phyloP scores from a whole-genome alignment of 1,140 invertebrate species.

The Octopus sinensis region DNA sequence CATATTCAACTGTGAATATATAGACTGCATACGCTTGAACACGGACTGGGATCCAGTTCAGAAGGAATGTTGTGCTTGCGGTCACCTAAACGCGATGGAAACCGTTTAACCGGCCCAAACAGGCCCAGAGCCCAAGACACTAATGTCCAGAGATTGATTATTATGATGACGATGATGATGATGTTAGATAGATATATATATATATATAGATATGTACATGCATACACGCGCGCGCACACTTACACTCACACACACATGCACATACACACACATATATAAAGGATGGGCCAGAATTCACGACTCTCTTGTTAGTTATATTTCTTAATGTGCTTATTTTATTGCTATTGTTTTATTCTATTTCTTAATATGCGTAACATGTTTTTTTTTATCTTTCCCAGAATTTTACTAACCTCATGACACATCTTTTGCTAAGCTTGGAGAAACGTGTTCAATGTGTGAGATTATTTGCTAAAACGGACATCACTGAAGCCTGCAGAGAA shows the following conservation, averaged over 20 bases:
- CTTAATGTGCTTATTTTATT: background rate
- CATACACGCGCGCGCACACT: too few species aligned
- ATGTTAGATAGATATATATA: too few species aligned
- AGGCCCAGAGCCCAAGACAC: too few species aligned
- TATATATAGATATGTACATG: too few species aligned
- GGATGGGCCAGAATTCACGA: background rate
- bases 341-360: background rate
- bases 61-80: too few species aligned
- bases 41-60: too few species aligned
- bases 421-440: background rate
- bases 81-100: too few species aligned
- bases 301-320: background rate
- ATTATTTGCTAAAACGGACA: background rate
- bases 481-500: background rate
- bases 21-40: too few species aligned
- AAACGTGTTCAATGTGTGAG: background rate
- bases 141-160: too few species aligned
- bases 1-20: too few species aligned
- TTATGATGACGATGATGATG: too few species aligned
- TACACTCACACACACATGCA: background rate
- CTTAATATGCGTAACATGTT: background rate
- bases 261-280: background rate
- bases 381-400: background rate
- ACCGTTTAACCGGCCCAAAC: too few species aligned
- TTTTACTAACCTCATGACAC: background rate